Percentiles rank a stretch among this genome's conserved stretches.
phyloP scores from a whole-genome alignment of 2,797 vertebrate species.

The Gambelia wislizenii region DNA sequence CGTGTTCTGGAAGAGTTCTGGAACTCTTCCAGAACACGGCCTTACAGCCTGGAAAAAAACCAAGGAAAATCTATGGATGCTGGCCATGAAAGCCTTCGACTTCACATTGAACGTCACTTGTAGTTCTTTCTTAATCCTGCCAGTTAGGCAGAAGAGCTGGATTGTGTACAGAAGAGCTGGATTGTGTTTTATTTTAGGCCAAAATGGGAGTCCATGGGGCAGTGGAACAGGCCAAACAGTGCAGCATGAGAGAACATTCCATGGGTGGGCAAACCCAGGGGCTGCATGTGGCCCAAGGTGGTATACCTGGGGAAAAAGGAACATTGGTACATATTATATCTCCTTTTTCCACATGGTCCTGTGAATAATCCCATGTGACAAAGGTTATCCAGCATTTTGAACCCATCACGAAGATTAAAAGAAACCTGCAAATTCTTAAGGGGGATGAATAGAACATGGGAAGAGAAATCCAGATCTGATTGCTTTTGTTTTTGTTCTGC shows the following conservation, averaged over 20 bases:
- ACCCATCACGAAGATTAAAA: neutral
- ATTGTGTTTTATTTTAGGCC: neutral
- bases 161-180: neutral
- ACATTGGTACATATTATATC: neutral
- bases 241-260: no score
- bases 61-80: no score
- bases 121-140: neutral
- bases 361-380: neutral
- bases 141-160: neutral
- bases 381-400: slow-evolving; percentile 16
- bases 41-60: no score
- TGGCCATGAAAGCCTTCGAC: no score
- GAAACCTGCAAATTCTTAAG: neutral
- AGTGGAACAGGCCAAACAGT: no score
- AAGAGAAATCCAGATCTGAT: neutral
- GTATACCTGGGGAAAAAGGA: neutral
- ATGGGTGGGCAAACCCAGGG: no score
- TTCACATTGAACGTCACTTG: no score
- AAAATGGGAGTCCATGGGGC: no score
- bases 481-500: neutral
- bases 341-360: neutral
- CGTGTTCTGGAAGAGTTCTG: no score
- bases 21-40: no score
- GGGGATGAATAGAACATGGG: neutral
- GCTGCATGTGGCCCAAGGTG: no score